Conservation (phyloP, 2,888 invertebrate genomes). For the Dasypolia templi region DNA sequence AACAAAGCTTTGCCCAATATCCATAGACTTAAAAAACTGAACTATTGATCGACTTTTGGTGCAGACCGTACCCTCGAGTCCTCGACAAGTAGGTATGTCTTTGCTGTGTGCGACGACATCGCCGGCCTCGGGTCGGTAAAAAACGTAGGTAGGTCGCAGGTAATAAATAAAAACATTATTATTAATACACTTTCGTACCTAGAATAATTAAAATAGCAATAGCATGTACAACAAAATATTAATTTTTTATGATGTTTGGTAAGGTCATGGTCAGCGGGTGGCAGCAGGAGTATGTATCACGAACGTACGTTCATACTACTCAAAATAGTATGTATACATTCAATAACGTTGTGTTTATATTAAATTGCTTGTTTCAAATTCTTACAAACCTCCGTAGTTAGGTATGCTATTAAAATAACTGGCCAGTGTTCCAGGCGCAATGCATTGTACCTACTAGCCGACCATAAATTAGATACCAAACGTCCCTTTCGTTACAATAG, state of each 20-base stretch:
- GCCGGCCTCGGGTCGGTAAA: not conserved
- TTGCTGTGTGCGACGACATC: not conserved
- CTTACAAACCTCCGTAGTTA: not conserved
- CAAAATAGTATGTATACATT: conserved; percentile 2
- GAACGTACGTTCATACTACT: too few species aligned
- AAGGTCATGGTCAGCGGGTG: conserved; percentile 42
- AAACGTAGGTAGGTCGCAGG: not conserved
- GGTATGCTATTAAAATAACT: conserved; percentile 8
- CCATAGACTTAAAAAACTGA: not conserved
- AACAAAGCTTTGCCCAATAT: too few species aligned
- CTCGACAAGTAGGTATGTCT: not conserved
- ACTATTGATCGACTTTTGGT: not conserved
- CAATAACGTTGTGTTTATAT: not conserved
- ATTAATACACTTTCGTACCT: conserved; percentile 22
- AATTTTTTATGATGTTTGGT: conserved; percentile 14
- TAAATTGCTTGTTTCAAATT: conserved; percentile 1
- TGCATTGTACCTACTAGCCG: not conserved
- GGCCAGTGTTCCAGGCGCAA: not conserved
- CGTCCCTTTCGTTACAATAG: not conserved
- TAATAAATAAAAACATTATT: conserved; percentile 29
- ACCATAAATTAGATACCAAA: too few species aligned
- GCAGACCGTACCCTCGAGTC: not conserved
- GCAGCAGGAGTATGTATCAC: not conserved
- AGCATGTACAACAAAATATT: conserved; percentile 40
- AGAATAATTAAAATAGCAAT: conserved; percentile 31